Base-by-base conservation (phyloP, 2,113 vertebrate genomes). In the Copsychus sechellarum region DNA sequence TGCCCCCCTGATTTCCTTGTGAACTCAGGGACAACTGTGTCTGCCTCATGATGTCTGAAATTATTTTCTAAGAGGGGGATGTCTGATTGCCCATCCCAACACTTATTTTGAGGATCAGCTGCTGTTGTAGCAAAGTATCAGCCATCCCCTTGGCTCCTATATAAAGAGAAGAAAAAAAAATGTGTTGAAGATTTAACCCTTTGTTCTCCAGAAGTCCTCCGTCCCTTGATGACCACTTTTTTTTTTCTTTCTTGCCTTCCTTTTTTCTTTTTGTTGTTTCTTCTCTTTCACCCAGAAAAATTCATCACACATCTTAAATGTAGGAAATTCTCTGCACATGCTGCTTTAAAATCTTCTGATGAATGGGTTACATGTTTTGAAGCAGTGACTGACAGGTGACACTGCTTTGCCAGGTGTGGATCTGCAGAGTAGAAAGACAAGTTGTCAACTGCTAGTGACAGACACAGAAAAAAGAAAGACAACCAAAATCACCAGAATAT, bases 71-170 rank as follows among this genome's bases (percentile, higher is more conserved):
- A 66, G 74, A 78, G 17, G 3, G 7, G 18, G 81, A 66, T 54
- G 29, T 51, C 67, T 93, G 50, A 92, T 81, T 90, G 79, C 60
- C 67, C 67, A 78, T 86, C 72, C 86, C 47, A 77, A 62, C 11
- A 42, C 18, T 94, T 86, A 92, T 83, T 90, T 86, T 78, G 82
- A 86, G 64, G 67, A 84, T 71, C 95, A 96, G 64, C 60, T 96
- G 76, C 64, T 81, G 45, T 69, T 93, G 29, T 58, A 88, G 60
- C 60, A 83, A 86, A 93, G 36, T 87, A 57, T 76, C 73, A 89
- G 38, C 31, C 74, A 77, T 50, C 7, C 3, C 11, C 29, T 80
- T 80, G 34, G 38, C 31, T 85, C 9, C 67, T 92, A 26, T 58
- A 87, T 40, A 67, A 84, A 90, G 10, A 69, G 16, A 76, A 88